Conservation (phyloP, 2,888 invertebrate genomes). For the Amblyjoppa fuscipennis region DNA sequence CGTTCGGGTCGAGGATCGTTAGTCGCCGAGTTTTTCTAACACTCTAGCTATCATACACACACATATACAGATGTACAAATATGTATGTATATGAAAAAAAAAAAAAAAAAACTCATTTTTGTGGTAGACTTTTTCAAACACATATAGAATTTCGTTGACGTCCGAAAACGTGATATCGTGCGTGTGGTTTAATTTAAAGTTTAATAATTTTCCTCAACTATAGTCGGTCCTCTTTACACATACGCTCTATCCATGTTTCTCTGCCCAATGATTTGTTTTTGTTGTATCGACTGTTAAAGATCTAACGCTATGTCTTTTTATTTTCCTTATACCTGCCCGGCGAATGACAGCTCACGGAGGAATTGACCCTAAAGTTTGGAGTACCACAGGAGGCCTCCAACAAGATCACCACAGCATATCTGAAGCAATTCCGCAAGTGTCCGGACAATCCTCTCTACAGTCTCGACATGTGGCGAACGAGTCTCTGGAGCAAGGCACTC, state of each 20-base stretch:
- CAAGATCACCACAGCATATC: slow-evolving; percentile 89
- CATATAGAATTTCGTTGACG: not conserved
- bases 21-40: not conserved
- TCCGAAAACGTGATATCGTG: slow-evolving; percentile 27
- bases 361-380: slow-evolving; percentile 89
- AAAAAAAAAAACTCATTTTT: not conserved
- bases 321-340: slow-evolving; percentile 48
- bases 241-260: slow-evolving; percentile 53
- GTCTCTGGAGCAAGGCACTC: slow-evolving; percentile 92
- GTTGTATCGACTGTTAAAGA: slow-evolving; percentile 51
- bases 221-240: slow-evolving; percentile 43
- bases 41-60: not conserved
- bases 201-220: slow-evolving; percentile 30
- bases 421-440: slow-evolving; percentile 92
- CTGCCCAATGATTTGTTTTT: slow-evolving; percentile 41
- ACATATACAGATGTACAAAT: not conserved
- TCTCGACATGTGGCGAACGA: slow-evolving; percentile 92
- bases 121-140: not conserved
- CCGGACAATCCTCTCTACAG: slow-evolving; percentile 92
- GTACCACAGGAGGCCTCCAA: slow-evolving; percentile 89
- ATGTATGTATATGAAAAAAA: not conserved
- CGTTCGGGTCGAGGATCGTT: not conserved
- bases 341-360: slow-evolving; percentile 85
- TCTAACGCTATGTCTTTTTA: slow-evolving; percentile 67
- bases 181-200: slow-evolving; percentile 5